phyloP scores from a whole-genome alignment of 35 echinoderm and acorn worm genomes.

The Lytechinus pictus region DNA sequence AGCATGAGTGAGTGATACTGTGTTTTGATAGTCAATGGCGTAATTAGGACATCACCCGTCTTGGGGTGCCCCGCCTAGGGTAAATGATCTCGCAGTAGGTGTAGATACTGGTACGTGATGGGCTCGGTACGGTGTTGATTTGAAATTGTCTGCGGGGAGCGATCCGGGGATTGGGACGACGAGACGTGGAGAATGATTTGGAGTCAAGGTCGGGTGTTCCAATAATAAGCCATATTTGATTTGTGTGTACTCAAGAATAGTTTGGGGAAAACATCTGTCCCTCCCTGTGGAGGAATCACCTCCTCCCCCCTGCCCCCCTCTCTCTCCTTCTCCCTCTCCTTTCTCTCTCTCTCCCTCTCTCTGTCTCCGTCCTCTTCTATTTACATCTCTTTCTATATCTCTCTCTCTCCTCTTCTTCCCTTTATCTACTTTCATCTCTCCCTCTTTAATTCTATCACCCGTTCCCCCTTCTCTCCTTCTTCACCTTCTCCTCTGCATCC shows the following conservation, averaged over 20 bases:
- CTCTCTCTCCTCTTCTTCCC: background rate
- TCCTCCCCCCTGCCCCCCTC: background rate
- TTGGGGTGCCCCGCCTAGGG: background rate
- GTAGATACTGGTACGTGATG: background rate
- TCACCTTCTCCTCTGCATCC: no score
- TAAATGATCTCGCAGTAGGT: background rate
- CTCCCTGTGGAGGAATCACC: no score
- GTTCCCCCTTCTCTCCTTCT: no score
- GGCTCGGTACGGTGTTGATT: background rate
- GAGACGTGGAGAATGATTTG: background rate
- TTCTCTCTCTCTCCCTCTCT: background rate
- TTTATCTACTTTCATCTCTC: no score
- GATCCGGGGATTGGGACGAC: background rate
- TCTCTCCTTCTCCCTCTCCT: background rate
- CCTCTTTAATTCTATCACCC: no score
- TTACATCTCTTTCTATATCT: constrained; percentile 4
- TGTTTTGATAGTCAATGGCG: background rate
- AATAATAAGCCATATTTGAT: no score
- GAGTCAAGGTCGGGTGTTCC: no score
- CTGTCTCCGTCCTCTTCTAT: background rate
- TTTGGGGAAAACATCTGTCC: background rate
- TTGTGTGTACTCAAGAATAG: no score
- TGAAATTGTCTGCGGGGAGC: background rate
- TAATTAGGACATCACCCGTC: background rate
- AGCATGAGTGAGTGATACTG: background rate